A percentile compares a stretch with the other conserved stretches of the same genome.
Conservation (phyloP, 2,797 vertebrate species). For the Hemitrygon akajei region DNA sequence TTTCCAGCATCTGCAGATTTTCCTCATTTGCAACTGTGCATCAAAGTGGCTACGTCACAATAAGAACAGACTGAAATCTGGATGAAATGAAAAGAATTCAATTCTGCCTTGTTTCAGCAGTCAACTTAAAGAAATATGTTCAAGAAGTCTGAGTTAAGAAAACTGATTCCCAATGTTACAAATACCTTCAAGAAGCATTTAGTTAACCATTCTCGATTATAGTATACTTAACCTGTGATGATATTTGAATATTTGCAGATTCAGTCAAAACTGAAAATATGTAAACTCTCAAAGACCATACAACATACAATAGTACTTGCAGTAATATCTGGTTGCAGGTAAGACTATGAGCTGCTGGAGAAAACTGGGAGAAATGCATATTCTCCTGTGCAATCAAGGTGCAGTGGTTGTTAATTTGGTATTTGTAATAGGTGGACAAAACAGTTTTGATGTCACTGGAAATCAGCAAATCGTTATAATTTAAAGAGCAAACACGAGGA, state of each 20-base stretch:
- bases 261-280: constrained; percentile 6
- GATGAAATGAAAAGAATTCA: constrained; percentile 43
- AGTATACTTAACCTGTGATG: constrained; percentile 44
- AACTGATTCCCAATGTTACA: constrained; percentile 43
- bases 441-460: constrained; percentile 48
- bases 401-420: constrained; percentile 46
- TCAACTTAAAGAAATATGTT: constrained; percentile 42
- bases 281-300: constrained; percentile 48
- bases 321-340: constrained; percentile 46
- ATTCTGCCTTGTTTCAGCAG: constrained; percentile 49
- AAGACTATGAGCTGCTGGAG: constrained; percentile 43
- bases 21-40: background rate
- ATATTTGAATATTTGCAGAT: constrained; percentile 25
- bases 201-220: constrained; percentile 46
- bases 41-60: constrained; percentile 45
- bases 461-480: constrained; percentile 43
- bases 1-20: too few species aligned
- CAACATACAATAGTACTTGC: constrained; percentile 34
- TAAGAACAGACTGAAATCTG: fast-evolving
- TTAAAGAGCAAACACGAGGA: too few species aligned
- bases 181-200: constrained; percentile 48
- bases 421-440: constrained; percentile 53
- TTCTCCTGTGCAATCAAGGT: constrained; percentile 53
- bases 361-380: constrained; percentile 43
- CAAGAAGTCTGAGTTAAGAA: constrained; percentile 44